Conservation (phyloP, 2,797 vertebrate species). For the Acanthurus leucopareius region DNA sequence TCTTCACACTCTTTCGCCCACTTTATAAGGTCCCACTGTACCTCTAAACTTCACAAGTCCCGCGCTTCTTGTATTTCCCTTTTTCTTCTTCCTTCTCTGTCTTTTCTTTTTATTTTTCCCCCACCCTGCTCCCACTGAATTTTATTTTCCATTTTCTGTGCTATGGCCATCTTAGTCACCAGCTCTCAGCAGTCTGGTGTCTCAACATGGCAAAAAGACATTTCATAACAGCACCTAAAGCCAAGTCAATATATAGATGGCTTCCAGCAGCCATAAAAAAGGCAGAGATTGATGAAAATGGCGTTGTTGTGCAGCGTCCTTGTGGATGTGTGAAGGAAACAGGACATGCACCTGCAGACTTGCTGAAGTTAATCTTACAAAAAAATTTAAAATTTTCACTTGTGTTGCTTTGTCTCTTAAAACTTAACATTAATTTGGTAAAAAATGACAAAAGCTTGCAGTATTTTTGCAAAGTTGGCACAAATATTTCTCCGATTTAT, state of each 20-base stretch:
- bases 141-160: constrained; percentile 60
- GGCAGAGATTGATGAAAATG: constrained; percentile 15
- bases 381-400: neutral
- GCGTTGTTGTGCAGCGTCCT: neutral
- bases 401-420: neutral
- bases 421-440: neutral
- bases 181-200: constrained; percentile 21
- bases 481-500: neutral
- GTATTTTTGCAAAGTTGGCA: neutral
- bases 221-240: constrained; percentile 27
- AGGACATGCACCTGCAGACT: neutral
- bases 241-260: constrained; percentile 19
- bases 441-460: neutral
- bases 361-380: neutral
- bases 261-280: constrained; percentile 24
- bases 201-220: constrained; percentile 40
- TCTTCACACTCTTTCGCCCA: constrained; percentile 73
- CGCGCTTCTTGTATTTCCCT: constrained; percentile 54
- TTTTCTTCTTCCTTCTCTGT: constrained; percentile 47
- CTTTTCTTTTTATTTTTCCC: constrained; percentile 46
- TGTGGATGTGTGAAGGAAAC: neutral
- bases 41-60: constrained; percentile 79
- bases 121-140: constrained; percentile 35
- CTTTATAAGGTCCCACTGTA: constrained; percentile 75
- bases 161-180: constrained; percentile 41